These are phyloP conservation scores for Drosophila ustulata DNA, from an alignment of 2,888 invertebrate genomes.

Conservation along the genomic window DNA sequence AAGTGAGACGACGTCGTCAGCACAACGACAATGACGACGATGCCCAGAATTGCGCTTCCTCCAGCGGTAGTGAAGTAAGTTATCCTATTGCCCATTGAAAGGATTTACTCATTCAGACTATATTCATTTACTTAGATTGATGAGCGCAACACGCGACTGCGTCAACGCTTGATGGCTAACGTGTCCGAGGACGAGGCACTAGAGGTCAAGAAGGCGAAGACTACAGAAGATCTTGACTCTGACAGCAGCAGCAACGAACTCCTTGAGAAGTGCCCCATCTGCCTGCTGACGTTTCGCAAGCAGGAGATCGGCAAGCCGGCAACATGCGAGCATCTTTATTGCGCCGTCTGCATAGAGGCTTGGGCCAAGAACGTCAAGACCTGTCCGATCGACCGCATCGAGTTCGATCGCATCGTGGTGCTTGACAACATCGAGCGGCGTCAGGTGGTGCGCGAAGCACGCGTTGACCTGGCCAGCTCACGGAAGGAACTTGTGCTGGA, in stretches of 20 bases:
- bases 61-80: conserved; percentile 83
- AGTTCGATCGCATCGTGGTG: conserved; percentile 92
- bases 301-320: conserved; percentile 95
- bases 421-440: conserved; percentile 88
- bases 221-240: conserved; percentile 61
- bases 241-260: conserved; percentile 88
- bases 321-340: conserved; percentile 95
- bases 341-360: conserved; percentile 94
- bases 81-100: neutral
- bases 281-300: conserved; percentile 90
- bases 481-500: conserved; percentile 85
- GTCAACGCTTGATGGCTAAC: conserved; percentile 47
- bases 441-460: conserved; percentile 88
- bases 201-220: neutral
- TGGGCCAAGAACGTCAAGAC: conserved; percentile 98
- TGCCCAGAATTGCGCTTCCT: conserved; percentile 52
- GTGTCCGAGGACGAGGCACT: conserved; percentile 64
- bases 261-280: conserved; percentile 95
- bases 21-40: conserved; percentile 40
- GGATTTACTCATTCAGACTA: conserved; percentile 3
- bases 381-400: conserved; percentile 95
- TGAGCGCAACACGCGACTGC: conserved; percentile 33
- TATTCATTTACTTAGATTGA: conserved; percentile 55
- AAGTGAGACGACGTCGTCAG: conserved; percentile 51
- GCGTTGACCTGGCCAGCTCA: conserved; percentile 85